Evolutionary conservation across 1,140 invertebrate species (phyloP).

Genomic region (Papilio helenus): DNA sequence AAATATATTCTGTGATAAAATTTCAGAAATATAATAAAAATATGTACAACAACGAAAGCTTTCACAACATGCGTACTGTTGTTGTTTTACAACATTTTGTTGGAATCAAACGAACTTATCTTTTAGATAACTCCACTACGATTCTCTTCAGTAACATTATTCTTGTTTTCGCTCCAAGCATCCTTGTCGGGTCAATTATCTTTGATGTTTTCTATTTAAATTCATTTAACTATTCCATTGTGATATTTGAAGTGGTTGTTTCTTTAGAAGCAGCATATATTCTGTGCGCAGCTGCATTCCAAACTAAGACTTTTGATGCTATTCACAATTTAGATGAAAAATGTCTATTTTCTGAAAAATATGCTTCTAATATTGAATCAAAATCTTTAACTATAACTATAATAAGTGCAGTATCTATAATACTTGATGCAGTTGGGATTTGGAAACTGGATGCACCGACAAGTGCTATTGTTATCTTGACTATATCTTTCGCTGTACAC

Average conservation of each 20-base stretch:
- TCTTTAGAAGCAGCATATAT: constrained; percentile 46
- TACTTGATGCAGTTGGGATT: constrained; percentile 50
- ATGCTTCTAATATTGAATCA: constrained; percentile 38
- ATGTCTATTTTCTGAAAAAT: constrained; percentile 47
- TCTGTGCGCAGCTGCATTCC: constrained; percentile 26
- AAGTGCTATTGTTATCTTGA: constrained; percentile 45
- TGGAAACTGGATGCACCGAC: constrained; percentile 37
- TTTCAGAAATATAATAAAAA: neutral
- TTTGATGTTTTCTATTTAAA: constrained; percentile 21
- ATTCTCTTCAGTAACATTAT: constrained; percentile 10
- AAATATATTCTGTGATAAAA: too few species aligned
- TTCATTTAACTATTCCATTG: constrained; percentile 22
- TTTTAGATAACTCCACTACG: constrained; percentile 3
- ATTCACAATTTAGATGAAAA: constrained; percentile 54
- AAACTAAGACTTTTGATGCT: constrained; percentile 41
- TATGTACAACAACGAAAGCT: constrained; percentile 33
- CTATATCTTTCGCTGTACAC: constrained; percentile 52
- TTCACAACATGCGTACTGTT: constrained; percentile 19
- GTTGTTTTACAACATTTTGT: constrained; percentile 23
- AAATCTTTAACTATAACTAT: constrained; percentile 27
- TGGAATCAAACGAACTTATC: constrained; percentile 28
- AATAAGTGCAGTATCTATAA: constrained; percentile 43
- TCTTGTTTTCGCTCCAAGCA: neutral
- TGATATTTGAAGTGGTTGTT: constrained; percentile 45
- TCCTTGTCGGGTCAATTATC: neutral